Base-by-base conservation (phyloP, 1,140 invertebrate genomes). In the Hesperophylax magnus region DNA sequence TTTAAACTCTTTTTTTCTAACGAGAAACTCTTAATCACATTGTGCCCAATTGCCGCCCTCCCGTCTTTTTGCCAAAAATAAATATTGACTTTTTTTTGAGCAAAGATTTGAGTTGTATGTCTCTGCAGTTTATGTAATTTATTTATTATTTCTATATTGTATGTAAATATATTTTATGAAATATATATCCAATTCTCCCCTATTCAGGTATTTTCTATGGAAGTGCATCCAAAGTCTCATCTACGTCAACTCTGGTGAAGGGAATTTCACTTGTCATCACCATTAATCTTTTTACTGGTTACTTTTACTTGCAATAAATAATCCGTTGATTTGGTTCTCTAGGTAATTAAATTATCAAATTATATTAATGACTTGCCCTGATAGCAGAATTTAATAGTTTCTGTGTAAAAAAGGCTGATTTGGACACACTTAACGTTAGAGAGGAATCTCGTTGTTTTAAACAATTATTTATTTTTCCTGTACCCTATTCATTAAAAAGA, bases 201-300 rank as follows among this genome's bases (percentile, higher is more conserved):
- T 81, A 83, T 83, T 61, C 77, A 83, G 82, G 82, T 83, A 65
- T 58, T 47, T 81, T 60, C 82, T 77, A 79, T 81, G 79, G 76
- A 79, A 60, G 74, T 71, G 77, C 69, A 27, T 67, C 82, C 39
- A 67, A 78, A 60, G 58, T 63, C 27, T 78, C 75, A 22, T 24
- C 82, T 22, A 58, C 79, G 78, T 56, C 76, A 60, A 52, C 79
- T 69, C 72, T 81, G 79, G 82, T 83, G 82, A 67, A 76, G 77
- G 82, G 79, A 71, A 72, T 77, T n/a, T 65, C 34, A 53, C 69
- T 76, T 22, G 34, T 77, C 75, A 77, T 61, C 27, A 77, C 20
- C 17, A 52, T 72, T 53, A 39, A 71, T 71, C 3, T 71, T 47
- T 71, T 71, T 15, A 47, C 9, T 52, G 17, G 52, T 20, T 53